Percentiles rank a stretch among this genome's conserved stretches.
Evolutionary conservation across 2,113 vertebrate species (phyloP).

Genomic region (Sturnus vulgaris): DNA sequence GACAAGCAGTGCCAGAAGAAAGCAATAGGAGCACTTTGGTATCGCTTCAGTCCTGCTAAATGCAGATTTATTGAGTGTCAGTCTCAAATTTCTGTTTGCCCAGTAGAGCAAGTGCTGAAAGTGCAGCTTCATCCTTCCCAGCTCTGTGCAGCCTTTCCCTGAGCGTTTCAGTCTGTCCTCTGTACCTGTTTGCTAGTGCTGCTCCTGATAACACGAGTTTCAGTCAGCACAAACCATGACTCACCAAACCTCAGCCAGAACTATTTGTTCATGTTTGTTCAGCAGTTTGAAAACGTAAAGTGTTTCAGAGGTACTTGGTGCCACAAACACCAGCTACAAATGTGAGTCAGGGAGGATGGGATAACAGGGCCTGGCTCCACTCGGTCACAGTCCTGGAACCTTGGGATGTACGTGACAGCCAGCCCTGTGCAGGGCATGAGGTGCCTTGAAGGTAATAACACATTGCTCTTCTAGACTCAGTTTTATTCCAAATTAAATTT

Average conservation of each 20-base stretch:
- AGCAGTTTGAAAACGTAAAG: neutral
- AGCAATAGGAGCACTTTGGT: fast-evolving
- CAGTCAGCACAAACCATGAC: conserved; percentile 41
- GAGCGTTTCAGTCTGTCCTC: neutral
- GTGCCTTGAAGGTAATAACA: neutral
- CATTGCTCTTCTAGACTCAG: neutral
- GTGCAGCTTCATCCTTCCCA: neutral
- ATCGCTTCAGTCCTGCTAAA: neutral
- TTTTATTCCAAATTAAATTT: neutral
- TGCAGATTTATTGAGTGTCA: neutral
- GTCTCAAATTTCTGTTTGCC: neutral
- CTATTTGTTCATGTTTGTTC: conserved; percentile 1
- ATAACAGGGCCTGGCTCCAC: neutral
- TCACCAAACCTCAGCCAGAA: conserved; percentile 57
- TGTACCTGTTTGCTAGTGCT: conserved; percentile 1
- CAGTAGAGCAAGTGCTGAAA: neutral
- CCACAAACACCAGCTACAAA: neutral
- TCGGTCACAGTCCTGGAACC: neutral
- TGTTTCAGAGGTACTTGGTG: neutral
- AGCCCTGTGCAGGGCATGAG: neutral
- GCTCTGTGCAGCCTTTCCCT: neutral
- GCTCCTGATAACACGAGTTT: neutral
- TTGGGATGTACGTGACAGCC: neutral
- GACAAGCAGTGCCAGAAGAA: neutral
- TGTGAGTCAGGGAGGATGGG: conserved; percentile 1